Evolutionary conservation across 2,797 vertebrate species (phyloP).

Genomic region (Manis pentadactyla): DNA sequence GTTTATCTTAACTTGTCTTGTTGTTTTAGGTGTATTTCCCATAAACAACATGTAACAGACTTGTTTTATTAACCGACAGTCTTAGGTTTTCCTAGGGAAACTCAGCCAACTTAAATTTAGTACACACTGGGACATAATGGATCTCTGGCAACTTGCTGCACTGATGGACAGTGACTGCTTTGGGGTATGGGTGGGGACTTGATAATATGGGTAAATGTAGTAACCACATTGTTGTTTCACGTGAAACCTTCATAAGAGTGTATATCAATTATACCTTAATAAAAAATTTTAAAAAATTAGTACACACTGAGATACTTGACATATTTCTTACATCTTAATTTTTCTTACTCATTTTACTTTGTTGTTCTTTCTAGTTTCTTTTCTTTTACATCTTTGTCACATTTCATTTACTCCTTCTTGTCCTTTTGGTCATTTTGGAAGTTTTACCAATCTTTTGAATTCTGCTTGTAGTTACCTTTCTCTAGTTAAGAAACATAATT

Average conservation of each 20-base stretch:
- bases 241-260: no score
- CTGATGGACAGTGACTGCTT: no score
- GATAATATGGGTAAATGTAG: no score
- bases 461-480: background rate
- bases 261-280: no score
- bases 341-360: background rate
- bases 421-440: background rate
- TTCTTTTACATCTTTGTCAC: background rate
- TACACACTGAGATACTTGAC: background rate
- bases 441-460: background rate
- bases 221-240: no score
- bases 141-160: no score
- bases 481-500: background rate
- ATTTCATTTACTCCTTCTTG: background rate
- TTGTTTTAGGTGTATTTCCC: background rate
- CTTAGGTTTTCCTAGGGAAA: conserved; percentile 20
- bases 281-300: background rate
- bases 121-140: background rate
- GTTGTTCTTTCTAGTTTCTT: background rate
- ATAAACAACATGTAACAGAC: background rate
- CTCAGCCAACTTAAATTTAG: background rate
- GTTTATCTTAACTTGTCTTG: background rate
- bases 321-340: background rate
- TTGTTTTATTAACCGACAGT: background rate
- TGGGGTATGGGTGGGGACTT: no score